Evolutionary conservation across 1,140 invertebrate genomes (phyloP).

Genomic region (Eciton burchellii): DNA sequence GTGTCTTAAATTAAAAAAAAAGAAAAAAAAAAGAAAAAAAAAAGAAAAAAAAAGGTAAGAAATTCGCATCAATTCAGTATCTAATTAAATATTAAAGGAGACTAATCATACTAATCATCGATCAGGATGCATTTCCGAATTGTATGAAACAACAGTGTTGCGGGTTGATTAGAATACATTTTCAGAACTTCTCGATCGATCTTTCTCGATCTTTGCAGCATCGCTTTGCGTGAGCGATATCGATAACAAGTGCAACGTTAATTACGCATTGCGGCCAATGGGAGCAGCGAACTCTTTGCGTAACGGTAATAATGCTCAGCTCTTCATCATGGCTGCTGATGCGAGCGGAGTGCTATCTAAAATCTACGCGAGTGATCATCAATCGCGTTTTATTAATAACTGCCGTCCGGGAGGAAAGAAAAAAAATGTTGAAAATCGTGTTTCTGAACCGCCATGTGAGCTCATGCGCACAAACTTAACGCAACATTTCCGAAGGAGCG

Average conservation of each 20-base stretch:
- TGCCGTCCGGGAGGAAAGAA: not conserved
- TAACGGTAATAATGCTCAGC: slow-evolving; percentile 51
- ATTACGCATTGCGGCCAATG: slow-evolving; percentile 17
- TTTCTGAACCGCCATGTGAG: not conserved
- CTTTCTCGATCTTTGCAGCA: no score
- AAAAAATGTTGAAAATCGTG: slow-evolving; percentile 17
- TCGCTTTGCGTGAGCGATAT: not conserved
- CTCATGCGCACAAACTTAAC: slow-evolving; percentile 22
- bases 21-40: not conserved
- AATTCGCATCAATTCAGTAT: not conserved
- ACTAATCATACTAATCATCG: not conserved
- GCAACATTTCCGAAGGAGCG: not conserved
- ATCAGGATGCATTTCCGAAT: not conserved
- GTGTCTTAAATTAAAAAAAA: not conserved
- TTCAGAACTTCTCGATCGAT: not conserved
- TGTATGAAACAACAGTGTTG: not conserved
- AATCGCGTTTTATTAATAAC: slow-evolving; percentile 38
- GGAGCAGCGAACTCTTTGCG: slow-evolving; percentile 15
- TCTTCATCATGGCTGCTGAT: slow-evolving; percentile 47
- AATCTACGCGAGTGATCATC: slow-evolving; percentile 45
- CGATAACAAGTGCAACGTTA: slow-evolving; percentile 30
- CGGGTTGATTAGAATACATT: not conserved
- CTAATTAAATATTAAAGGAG: not conserved
- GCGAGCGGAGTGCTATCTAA: slow-evolving; percentile 46
- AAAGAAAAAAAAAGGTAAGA: not conserved